These are phyloP conservation scores for Desmodus rotundus DNA, from an alignment of 2,113 vertebrate genomes.

Conservation along the genomic window DNA sequence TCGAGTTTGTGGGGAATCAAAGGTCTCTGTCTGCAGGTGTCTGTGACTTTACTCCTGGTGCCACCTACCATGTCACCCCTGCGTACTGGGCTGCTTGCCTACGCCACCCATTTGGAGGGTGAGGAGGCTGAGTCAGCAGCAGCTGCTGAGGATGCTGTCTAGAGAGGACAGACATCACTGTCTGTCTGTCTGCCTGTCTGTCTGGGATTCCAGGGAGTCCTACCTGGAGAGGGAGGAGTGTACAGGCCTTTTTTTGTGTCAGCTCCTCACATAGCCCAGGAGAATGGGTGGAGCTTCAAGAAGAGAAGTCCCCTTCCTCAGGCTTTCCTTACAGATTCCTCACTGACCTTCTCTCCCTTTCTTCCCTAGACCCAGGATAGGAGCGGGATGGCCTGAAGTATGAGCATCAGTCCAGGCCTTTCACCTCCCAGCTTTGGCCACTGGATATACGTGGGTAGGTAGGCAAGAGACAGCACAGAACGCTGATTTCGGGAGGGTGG, in stretches of 20 bases:
- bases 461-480: not conserved
- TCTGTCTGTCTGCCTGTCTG: constrained; percentile 35
- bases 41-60: not conserved
- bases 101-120: not conserved
- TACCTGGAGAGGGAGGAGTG: not conserved
- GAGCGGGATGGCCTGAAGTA: not conserved
- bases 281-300: not conserved
- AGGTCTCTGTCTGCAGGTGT: not conserved
- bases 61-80: not conserved
- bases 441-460: too few species aligned
- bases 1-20: not conserved
- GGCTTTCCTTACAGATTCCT: not conserved
- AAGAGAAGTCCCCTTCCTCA: not conserved
- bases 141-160: constrained; percentile 40
- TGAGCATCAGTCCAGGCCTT: not conserved
- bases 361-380: not conserved
- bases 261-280: not conserved
- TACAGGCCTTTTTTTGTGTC: not conserved
- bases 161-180: not conserved
- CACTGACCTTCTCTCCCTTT: not conserved
- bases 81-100: not conserved
- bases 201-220: not conserved
- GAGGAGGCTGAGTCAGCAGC: constrained; percentile 56
- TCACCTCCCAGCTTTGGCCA: not conserved
- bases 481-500: not conserved